A percentile compares a stretch with the other conserved stretches of the same genome.
Conservation (phyloP, 2,113 vertebrate species). For the Salminus brasiliensis region DNA sequence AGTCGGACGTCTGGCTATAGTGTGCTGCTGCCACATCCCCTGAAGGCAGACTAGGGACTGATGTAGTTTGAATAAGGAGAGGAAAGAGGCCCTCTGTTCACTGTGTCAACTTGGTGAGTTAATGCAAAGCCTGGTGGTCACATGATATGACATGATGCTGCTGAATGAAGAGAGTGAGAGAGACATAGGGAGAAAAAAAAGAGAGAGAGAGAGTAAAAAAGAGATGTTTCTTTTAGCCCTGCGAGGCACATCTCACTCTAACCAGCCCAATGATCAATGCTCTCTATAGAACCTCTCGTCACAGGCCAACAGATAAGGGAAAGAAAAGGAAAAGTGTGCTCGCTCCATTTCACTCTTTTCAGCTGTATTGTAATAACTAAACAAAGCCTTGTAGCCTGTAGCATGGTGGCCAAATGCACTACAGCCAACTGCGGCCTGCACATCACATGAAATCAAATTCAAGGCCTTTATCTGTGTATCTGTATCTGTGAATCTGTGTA, state of each 20-base stretch:
- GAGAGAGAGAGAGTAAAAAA: no score
- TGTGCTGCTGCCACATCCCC: not conserved
- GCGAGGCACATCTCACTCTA: constrained; percentile 56
- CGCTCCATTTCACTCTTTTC: constrained; percentile 66
- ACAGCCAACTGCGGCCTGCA: constrained; percentile 7
- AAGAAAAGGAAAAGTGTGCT: constrained; percentile 66
- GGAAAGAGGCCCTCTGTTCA: constrained; percentile 39
- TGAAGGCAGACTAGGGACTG: not conserved
- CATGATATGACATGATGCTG: constrained; percentile 34
- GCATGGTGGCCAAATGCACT: constrained; percentile 7
- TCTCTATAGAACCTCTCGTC: constrained; percentile 63
- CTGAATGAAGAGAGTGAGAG: constrained; percentile 61
- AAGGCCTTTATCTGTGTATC: constrained; percentile 11
- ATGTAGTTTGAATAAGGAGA: constrained; percentile 55
- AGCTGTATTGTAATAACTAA: constrained; percentile 59
- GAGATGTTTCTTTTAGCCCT: constrained; percentile 56
- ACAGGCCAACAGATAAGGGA: constrained; percentile 47
- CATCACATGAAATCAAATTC: constrained; percentile 10
- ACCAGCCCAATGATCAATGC: constrained; percentile 59
- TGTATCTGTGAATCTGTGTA: constrained; percentile 1
- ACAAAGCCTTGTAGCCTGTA: constrained; percentile 60
- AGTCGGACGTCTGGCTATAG: constrained; percentile 14
- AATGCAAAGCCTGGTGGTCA: constrained; percentile 59
- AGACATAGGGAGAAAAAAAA: no score
- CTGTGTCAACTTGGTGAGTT: constrained; percentile 49